Base-by-base conservation (phyloP, 1,140 invertebrate species). In the Drosophila sp. region DNA sequence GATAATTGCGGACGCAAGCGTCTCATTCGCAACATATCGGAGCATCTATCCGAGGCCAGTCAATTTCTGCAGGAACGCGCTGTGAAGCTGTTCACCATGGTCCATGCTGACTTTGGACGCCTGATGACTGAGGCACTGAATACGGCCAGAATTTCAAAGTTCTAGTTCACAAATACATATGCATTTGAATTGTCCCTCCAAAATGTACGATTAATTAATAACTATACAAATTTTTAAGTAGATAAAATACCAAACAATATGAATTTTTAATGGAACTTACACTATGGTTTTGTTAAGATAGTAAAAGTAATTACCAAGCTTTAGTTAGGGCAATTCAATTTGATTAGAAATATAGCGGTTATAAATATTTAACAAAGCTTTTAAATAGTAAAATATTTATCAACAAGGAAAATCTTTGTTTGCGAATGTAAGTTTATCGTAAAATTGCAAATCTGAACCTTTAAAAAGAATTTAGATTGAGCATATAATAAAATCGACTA, bases 21-120 rank as follows among this genome's bases (percentile, higher is more conserved):
- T 16, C 90, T 97, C 29, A 94, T 96, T 0, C 92, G 94, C 18
- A 99, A 99, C 86, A 94, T 99, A 91, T 96, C 95, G 0, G 94
- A 92, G 0, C 94, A 96, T 91, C 83, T 99, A 7, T 94, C 94
- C 48, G 93, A 95, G 73, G 97, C 97, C 13, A 94, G 96, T 36
- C 94, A 94, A 34, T 98, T 98, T 89, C 95, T 99, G 67, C 96
- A 97, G 92, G 95, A 97, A 63, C 94, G 96, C 40, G 95, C 95
- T 0, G 93, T 97, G 2, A 95, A 95, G 75, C 94, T 96, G 65
- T 97, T 97, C 76, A 92, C 93, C 7, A 93, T 94, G 54, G 94
- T 96, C 0, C 94, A 96, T 76, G 80, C 93, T 1, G 94, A 95
- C n/a, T 93, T 97, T 11, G 95, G 95, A 0, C 93, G 92, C 57